Base-by-base conservation (phyloP, 2,113 vertebrate genomes). In the Amia ocellicauda region DNA sequence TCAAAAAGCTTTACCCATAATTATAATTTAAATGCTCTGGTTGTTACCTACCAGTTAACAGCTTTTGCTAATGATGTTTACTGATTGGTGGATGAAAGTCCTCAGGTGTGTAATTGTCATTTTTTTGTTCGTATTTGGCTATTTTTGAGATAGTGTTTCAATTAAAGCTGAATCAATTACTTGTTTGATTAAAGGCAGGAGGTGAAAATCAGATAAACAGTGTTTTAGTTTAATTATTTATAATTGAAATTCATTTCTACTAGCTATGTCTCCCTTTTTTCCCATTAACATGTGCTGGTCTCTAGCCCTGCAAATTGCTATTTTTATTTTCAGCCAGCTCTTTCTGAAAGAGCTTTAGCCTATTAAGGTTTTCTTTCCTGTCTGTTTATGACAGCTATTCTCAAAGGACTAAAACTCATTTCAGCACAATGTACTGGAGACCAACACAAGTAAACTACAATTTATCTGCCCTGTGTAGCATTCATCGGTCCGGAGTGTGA, bases 351-450 rank as follows among this genome's bases (percentile, higher is more conserved):
- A 74, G 78, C 76, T 72, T 70, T 52, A 73, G 73, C 63, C 67
- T 80, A 43, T 81, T 83, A 79, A 77, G 69, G 72, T 73, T 74
- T 84, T 84, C 71, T 80, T 79, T 73, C 72, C 80, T 85, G 70
- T 83, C 87, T 82, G 69, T 70, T 31, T 85, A 72, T 88, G 90
- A 91, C 85, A 90, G 88, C 77, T 86, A 71, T 73, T 87, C 91
- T 88, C 88, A 56, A 63, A 85, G 89, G 90, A 88, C 41, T 60
- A 74, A 85, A 88, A 88, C 77, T 92, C 79, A 89, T 90, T 92
- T 91, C 81, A 83, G 72, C 75, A 83, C 69, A 66, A 68, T 81
- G 79, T 82, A 83, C 79, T 80, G 73, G 74, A 86, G 83, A 86
- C 75, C 63, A 67, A 65, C 67, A 75, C 80, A 81, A 81, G 74